Conservation (phyloP, 1,140 invertebrate species). For the Drosophila seguyi region DNA sequence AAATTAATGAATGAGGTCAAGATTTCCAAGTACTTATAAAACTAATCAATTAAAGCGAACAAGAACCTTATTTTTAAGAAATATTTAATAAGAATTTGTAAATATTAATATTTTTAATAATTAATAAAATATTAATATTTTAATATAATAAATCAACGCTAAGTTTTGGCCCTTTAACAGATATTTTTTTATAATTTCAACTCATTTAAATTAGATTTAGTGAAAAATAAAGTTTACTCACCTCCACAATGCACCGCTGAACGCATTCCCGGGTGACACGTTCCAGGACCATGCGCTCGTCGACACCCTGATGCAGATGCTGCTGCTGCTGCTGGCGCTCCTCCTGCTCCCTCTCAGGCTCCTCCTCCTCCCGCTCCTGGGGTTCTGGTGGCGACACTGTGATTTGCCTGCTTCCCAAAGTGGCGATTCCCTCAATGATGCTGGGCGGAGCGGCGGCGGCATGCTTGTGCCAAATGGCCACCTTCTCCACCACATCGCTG, state of each 20-base stretch:
- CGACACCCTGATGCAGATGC: slow-evolving; percentile 31
- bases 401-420: slow-evolving; percentile 7
- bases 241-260: slow-evolving; percentile 74
- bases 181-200: no score
- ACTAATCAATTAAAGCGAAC: not conserved
- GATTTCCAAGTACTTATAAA: not conserved
- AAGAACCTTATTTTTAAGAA: not conserved
- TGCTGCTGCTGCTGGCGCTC: not conserved
- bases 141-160: no score
- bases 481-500: slow-evolving; percentile 74
- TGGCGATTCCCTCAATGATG: slow-evolving; percentile 63
- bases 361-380: not conserved
- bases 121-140: no score
- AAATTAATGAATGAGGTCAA: no score
- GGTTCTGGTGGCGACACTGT: not conserved
- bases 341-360: not conserved
- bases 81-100: not conserved
- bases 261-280: slow-evolving; percentile 71
- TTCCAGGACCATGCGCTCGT: slow-evolving; percentile 60
- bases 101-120: no score
- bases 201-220: not conserved
- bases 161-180: not conserved
- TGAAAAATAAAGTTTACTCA: slow-evolving; percentile 35
- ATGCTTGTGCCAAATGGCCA: slow-evolving; percentile 71
- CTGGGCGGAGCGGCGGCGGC: slow-evolving; percentile 61